Base-by-base conservation (phyloP, 64 coral and sea anemone genomes). In the Porites lutea region DNA sequence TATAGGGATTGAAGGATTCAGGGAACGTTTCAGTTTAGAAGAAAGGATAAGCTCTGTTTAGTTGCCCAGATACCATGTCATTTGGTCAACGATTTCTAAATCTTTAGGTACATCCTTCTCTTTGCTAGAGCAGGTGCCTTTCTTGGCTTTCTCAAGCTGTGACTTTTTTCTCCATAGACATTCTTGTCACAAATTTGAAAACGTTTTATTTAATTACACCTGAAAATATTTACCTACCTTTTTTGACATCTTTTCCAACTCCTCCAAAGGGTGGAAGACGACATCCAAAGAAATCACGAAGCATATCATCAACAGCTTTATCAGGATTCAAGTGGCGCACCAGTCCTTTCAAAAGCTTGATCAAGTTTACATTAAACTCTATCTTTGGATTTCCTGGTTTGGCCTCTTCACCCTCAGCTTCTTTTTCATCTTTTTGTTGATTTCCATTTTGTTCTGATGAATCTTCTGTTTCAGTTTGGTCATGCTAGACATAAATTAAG, bases 281-380 rank as follows among this genome's bases (percentile, higher is more conserved):
- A 51, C 79, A 72, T 4, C 37, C 68, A 88, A 93, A 90, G 49
- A 97, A 97, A 18, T 97, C 95, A 20, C 65, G 57, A 2, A 92
- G 57, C 87, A 97, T 86, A 2, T 88, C 64, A 49, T 98, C 97
- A 59, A 59, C 78, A 21, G 91, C 87, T 48, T 52, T 48, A 21
- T 98, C 90, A 67, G 97, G 60, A 78, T 96, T 95, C 21, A 98
- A 21, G 65, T 94, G 86, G 16, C 74, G 70, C 13, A 71, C 88
- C 72, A 98, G 19, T 13, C 70, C 68, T 22, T 72, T 88, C 45
- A 96, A 57, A 12, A 98, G 77, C 46, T 58, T 90, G 44, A 78
- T 65, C 12, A 93, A 52, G 14, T 74, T 92, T 47, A 74, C 59
- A 6, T 82, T 93, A 63, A 98, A 98, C 12, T 66, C 87, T 48